These are phyloP conservation scores for Plusia festucae DNA, from an alignment of 2,888 invertebrate species.

Conservation along the genomic window DNA sequence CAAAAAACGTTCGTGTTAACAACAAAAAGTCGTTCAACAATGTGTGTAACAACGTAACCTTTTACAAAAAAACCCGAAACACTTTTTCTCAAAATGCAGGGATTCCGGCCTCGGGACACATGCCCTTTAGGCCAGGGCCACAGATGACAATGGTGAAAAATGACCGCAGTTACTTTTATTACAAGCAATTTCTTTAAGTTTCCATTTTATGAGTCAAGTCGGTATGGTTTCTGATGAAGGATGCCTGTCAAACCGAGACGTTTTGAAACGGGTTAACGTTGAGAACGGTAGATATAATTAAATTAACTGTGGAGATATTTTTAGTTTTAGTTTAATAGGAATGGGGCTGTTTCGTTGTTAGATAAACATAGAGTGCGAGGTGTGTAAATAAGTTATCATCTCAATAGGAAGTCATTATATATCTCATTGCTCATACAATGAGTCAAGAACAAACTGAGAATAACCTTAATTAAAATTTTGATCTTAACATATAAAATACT, in stretches of 20 bases:
- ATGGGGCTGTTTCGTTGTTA: slow-evolving; percentile 15
- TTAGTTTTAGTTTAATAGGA: slow-evolving; percentile 20
- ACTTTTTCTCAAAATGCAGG: slow-evolving; percentile 13
- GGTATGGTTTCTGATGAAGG: slow-evolving; percentile 49
- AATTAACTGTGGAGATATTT: slow-evolving; percentile 46
- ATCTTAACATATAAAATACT: too few species aligned
- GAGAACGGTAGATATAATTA: slow-evolving; percentile 54
- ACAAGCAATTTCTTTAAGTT: slow-evolving; percentile 59
- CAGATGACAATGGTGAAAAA: slow-evolving; percentile 61
- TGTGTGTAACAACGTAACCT: not conserved
- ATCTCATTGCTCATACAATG: too few species aligned
- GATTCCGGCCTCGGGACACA: slow-evolving; percentile 11
- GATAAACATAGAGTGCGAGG: not conserved
- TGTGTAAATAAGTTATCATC: not conserved
- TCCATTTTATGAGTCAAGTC: slow-evolving; percentile 50
- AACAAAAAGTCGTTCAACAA: not conserved
- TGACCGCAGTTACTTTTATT: slow-evolving; percentile 60
- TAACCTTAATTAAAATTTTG: too few species aligned
- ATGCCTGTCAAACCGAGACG: slow-evolving; percentile 38
- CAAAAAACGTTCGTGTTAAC: not conserved
- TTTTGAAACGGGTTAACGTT: slow-evolving; percentile 51
- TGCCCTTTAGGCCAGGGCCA: slow-evolving; percentile 32
- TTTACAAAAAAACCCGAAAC: not conserved
- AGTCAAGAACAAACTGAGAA: too few species aligned
- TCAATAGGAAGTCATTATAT: too few species aligned